A percentile compares a stretch with the other conserved stretches of the same genome.
Evolutionary conservation across 2,113 vertebrate species (phyloP).

Genomic region (Percina caprodes): DNA sequence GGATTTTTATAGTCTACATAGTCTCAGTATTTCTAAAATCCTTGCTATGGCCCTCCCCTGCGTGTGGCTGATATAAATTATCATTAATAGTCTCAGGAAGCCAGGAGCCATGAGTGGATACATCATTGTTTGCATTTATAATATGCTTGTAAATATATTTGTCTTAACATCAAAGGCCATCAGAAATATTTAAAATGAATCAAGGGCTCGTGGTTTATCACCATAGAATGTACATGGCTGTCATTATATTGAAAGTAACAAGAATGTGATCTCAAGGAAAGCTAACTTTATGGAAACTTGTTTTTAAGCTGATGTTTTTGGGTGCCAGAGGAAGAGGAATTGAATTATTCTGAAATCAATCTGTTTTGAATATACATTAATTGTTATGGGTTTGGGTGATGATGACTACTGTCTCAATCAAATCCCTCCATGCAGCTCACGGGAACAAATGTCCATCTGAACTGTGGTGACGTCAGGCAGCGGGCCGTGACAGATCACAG

Average conservation of each 20-base stretch:
- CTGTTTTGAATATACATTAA: not conserved
- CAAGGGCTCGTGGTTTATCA: not conserved
- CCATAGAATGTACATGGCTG: not conserved
- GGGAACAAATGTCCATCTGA: slow-evolving; percentile 20
- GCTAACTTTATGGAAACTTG: not conserved
- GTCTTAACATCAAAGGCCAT: not conserved
- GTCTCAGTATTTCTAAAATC: not conserved
- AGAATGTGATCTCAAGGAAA: not conserved
- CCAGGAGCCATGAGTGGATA: not conserved
- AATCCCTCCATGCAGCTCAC: not conserved
- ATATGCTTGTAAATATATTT: not conserved
- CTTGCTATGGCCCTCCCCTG: no score
- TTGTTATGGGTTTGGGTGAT: not conserved
- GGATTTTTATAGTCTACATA: not conserved
- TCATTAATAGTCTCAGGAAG: not conserved
- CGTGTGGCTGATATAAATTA: no score
- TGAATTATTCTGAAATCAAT: not conserved
- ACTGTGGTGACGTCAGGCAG: slow-evolving; percentile 13
- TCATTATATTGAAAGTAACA: not conserved
- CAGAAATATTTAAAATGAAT: not conserved
- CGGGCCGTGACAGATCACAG: slow-evolving; percentile 69
- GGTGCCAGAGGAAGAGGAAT: not conserved
- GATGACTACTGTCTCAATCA: not conserved
- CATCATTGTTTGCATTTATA: slow-evolving; percentile 1
- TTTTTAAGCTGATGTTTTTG: not conserved